phyloP scores from a whole-genome alignment of 2,113 vertebrate genomes.

The Nerophis ophidion region DNA sequence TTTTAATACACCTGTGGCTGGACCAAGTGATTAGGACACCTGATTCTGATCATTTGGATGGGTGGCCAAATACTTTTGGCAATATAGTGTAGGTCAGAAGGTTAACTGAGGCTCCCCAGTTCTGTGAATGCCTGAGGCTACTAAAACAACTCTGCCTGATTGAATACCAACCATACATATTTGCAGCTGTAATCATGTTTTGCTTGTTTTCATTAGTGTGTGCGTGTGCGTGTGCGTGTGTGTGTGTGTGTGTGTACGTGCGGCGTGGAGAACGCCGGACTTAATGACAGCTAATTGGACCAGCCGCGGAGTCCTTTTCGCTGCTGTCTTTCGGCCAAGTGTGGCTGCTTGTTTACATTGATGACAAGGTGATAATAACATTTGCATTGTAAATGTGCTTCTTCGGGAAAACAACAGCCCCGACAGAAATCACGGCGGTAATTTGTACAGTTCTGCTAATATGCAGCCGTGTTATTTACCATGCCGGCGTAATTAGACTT shows the following conservation, averaged over 20 bases:
- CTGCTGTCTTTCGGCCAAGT: slow-evolving; percentile 9
- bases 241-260: slow-evolving; percentile 6
- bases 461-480: slow-evolving; percentile 16
- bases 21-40: no score
- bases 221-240: background rate
- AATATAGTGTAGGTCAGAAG: background rate
- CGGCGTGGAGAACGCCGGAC: slow-evolving; percentile 44
- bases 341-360: slow-evolving; percentile 28
- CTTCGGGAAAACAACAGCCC: slow-evolving; percentile 39
- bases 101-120: background rate
- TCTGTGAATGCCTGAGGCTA: background rate
- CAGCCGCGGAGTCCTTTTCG: slow-evolving; percentile 30
- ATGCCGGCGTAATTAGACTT: slow-evolving; percentile 10
- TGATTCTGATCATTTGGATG: no score
- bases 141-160: background rate
- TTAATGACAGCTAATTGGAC: slow-evolving; percentile 64
- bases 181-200: background rate
- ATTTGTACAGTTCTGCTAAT: slow-evolving; percentile 30
- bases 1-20: no score
- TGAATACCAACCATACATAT: background rate
- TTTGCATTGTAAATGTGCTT: slow-evolving; percentile 50
- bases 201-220: background rate
- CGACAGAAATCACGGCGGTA: slow-evolving; percentile 19
- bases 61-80: background rate
- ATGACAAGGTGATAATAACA: slow-evolving; percentile 31